Base-by-base conservation (phyloP, 2,888 invertebrate genomes). In the Falcaria lacertinaria region DNA sequence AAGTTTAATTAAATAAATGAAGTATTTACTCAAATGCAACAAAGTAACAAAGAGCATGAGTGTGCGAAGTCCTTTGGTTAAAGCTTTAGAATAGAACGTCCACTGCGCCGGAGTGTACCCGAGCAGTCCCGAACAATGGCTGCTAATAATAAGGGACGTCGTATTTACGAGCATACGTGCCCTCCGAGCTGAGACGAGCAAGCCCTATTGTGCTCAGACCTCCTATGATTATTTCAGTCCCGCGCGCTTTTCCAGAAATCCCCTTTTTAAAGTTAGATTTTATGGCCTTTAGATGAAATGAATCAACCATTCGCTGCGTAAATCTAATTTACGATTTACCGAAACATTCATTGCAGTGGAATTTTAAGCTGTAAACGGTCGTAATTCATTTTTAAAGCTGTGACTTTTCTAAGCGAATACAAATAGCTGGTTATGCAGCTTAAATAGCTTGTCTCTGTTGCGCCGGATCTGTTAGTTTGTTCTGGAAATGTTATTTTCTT, bases 131-230 rank as follows among this genome's bases (percentile, higher is more conserved):
- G 80, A 87, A 88, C 89, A 89, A 89, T 88, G 79, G 82, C 67
- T 69, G 77, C 81, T 88, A 87, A 88, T 88, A 89, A 89, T 86
- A 87, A 85, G 81, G 80, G 73, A 80, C 81, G 76, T 73, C 76
- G 83, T 86, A 87, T 89, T 88, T 88, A 88, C 80, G 89, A 86
- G 70, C 81, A 82, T 86, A 89, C 87, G 89, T 89, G 89, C 87
- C 76, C 74, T 78, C 72, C 63, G 69, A 74, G 75, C 77, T 74
- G 74, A 74, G 85, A 86, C 81, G 83, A 78, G 79, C 79, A 69
- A 77, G 73, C 71, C 75, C 85, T 82, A 88, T 89, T 89, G 88
- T 88, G 73, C 79, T 57, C 71, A 74, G 88, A 88, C 88, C 88
- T 87, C 88, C 88, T 88, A 85, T 80, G 88, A 87, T 86, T 87